Evolutionary conservation across 2,888 invertebrate species (phyloP), one percentile per base, ranked within the genome.

Genomic region (Pyrochroa serraticornis): DNA sequence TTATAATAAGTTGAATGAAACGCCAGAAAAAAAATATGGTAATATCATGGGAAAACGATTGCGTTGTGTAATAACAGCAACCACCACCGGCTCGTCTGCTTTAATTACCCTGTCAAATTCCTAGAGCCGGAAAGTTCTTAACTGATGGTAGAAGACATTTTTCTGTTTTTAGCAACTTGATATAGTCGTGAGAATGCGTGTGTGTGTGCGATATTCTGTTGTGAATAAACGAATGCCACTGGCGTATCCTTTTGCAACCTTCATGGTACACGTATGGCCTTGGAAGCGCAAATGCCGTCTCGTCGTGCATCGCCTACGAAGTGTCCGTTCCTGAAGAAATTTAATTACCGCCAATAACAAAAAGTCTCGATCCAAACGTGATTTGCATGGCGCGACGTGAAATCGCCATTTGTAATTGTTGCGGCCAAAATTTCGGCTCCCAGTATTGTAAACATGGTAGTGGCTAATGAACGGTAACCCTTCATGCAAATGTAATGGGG

Each of bases 301-400:
- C 54, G 62, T 62, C 58, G 55, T 59, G 58, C 58, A 62, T 59
- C 58, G 62, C 58, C 52, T 59, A 59, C 58, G 48, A 59, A 56
- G 47, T 39, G 6, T 9, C 9, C 9, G 10, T 35, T 35, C 10
- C 35, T 22, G 22, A 22, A 22, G 35, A 35, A 35, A 35, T 35
- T 35, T 35, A 9, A 9, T n/a, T 35, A n/a, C 10, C 9, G n/a
- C 35, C 35, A 35, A 22, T 22, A 22, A 22, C 22, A 22, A 22
- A 22, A 22, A 22, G 22, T 22, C 5, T 22, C 22, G 22, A 22
- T 22, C 22, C 22, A 22, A 5, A 22, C 22, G 22, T 22, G 22
- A 22, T 22, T 22, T 22, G 22, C 22, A 22, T 22, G 22, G 22
- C 22, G 22, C 22, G 22, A 22, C 22, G 22, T 22, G 22, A 22